Conservation (phyloP, 2,113 vertebrate species). For the Nasalis larvatus region DNA sequence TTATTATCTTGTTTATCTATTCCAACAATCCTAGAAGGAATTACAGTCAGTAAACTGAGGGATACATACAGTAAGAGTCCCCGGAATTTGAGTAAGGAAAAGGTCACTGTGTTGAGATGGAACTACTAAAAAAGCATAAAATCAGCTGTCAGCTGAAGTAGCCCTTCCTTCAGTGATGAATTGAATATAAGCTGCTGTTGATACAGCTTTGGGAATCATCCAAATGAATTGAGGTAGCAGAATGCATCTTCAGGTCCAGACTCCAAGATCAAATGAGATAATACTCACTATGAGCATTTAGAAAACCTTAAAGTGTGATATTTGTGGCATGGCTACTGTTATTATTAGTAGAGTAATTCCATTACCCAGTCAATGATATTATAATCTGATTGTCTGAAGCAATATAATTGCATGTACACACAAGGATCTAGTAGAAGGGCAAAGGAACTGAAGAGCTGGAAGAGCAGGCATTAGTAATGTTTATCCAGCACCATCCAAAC, state of each 20-base stretch:
- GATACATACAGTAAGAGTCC: neutral
- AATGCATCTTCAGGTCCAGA: neutral
- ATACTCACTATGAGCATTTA: neutral
- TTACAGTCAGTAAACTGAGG: neutral
- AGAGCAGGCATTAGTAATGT: neutral
- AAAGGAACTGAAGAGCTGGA: neutral
- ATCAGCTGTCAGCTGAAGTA: neutral
- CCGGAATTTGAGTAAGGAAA: slow-evolving; percentile 11
- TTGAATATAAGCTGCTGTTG: neutral
- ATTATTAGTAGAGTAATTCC: slow-evolving; percentile 37
- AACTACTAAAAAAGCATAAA: neutral
- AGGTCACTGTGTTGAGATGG: neutral
- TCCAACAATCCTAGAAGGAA: neutral
- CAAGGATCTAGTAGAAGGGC: neutral
- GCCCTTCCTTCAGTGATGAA: neutral
- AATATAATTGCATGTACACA: neutral
- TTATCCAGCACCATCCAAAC: neutral
- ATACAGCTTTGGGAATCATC: neutral
- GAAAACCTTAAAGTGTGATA: neutral
- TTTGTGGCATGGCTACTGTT: neutral
- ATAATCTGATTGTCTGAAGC: neutral
- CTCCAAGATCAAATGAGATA: slow-evolving; percentile 40
- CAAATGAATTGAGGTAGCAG: neutral
- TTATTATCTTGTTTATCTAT: neutral
- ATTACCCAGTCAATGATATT: neutral